Evolutionary conservation across 2,797 vertebrate species (phyloP), one percentile per base, ranked within the genome.

Genomic region (Hirundo rustica): DNA sequence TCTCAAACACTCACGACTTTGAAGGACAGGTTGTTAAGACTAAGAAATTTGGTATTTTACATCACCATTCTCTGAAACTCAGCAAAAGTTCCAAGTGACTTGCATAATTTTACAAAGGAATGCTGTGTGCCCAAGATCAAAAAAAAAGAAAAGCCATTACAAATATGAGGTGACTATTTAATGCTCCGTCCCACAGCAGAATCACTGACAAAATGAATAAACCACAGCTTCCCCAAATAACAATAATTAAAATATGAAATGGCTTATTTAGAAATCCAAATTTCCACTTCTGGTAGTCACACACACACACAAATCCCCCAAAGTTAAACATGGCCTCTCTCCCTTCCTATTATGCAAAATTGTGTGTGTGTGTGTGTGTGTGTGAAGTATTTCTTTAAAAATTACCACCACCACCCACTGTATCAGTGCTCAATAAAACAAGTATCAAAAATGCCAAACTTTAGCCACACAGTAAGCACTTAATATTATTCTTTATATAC

Each of bases 221-320:
- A 78, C 13, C 10, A 13, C 12, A n/a, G 27, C 16, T 90, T 32
- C 22, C 26, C 5, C n/a, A 29, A 51, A 36, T n/a, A 83, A 27
- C 16, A 73, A 2, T 14, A 72, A 53, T 14, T 53, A 45, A 53
- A 79, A 77, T 50, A 5, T 83, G 23, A 68, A 95, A 77, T 17
- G 4, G 11, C 38, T 68, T 72, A 44, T 61, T 88, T 74, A 16
- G 10, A 80, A 92, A 88, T 66, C 9, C 11, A 16, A 13, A 67
- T 64, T 77, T 27, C 14, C 22, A 71, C 7, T 84, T 72, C 29
- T 50, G 36, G 25, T 68, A 75, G 48, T 48, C 32, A 55, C 19
- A 73, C 30, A 44, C 18, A 44, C 6, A 26, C 2, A 8, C 30
- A 7, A 19, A 6, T 1, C 1, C 7, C 4, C 2, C 4, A 8